Base-by-base conservation (phyloP, 2,113 vertebrate species). In the Neotoma lepida region DNA sequence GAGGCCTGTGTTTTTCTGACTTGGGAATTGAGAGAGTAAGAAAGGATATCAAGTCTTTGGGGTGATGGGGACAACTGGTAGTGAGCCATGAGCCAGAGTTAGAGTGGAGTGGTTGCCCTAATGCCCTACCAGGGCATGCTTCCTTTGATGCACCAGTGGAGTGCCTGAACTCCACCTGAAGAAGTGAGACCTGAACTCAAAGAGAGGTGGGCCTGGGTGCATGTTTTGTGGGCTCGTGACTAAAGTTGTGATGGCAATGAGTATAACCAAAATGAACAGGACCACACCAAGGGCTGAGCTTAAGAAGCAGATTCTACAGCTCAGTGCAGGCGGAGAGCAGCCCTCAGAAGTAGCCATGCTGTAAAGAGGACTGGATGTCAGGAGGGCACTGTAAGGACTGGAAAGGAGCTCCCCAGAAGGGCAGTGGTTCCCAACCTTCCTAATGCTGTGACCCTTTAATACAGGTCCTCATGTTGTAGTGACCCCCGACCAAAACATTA, bases 201-300 rank as follows among this genome's bases (percentile, higher is more conserved):
- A 28, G 71, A 2, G 20, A 56, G 44, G 8, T 54, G 24, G 18
- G 51, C 12, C 66, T 2, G 6, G 70, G 46, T 30, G 30, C 17
- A 0, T 1, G 1, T 1, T 64, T 54, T 49, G 22, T 17, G 46
- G 44, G 9, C 24, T 1, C 4, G 39, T 58, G 3, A 28, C 24
- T 8, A 46, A 30, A 56, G 70, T 66, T 30, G 0, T 24, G 89
- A 0, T 17, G 35, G 39, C 35, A 74, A 6, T 1, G 84, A 81
- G 66, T 8, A 26, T 30, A 78, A 49, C 63, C 4, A 81, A 10
- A 0, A 14, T 2, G 6, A 39, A 2, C 39, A 82, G 44, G 26
- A 44, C 28, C n/a, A 33, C 66, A 13, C 9, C 78, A 39, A 46
- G n/a, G 26, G 24, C 46, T 49, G 85, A 49, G 7, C 35, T 14